Conservation (phyloP, 2,113 vertebrate genomes). For the Onychostruthus taczanowskii region DNA sequence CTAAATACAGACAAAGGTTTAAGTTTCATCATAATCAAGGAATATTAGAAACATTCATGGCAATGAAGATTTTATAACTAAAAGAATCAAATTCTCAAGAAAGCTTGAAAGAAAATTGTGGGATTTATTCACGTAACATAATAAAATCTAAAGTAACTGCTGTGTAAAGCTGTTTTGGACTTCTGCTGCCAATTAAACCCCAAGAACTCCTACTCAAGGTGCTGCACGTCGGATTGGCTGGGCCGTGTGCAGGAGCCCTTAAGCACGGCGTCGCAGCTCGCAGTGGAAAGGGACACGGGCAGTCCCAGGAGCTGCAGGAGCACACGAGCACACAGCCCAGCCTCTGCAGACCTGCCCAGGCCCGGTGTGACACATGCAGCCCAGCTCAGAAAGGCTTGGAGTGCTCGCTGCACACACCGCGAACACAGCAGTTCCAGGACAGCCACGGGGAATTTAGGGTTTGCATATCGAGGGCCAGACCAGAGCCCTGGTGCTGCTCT, state of each 20-base stretch:
- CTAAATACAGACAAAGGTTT: slow-evolving; percentile 63
- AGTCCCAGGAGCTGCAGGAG: fast-evolving
- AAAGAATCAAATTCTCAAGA: slow-evolving; percentile 41
- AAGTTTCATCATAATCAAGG: slow-evolving; percentile 24
- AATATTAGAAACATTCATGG: slow-evolving; percentile 39
- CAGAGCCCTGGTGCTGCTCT: not conserved
- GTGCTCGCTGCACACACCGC: not conserved
- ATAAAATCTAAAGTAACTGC: not conserved
- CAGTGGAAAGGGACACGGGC: fast-evolving
- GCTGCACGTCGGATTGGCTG: not conserved
- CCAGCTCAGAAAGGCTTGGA: not conserved
- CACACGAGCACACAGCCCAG: not conserved
- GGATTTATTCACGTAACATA: not conserved
- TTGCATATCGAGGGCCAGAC: not conserved
- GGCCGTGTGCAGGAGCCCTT: not conserved
- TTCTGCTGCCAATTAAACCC: not conserved
- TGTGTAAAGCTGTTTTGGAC: not conserved
- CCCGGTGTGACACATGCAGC: not conserved
- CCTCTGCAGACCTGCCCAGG: fast-evolving
- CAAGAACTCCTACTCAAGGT: not conserved
- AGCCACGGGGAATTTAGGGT: not conserved
- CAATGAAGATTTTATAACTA: slow-evolving; percentile 43
- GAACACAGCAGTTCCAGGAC: fast-evolving
- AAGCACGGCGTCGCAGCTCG: not conserved
- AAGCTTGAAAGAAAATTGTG: not conserved